Base-by-base conservation (phyloP, 2,888 invertebrate genomes). In the Pemphredon lugubris region DNA sequence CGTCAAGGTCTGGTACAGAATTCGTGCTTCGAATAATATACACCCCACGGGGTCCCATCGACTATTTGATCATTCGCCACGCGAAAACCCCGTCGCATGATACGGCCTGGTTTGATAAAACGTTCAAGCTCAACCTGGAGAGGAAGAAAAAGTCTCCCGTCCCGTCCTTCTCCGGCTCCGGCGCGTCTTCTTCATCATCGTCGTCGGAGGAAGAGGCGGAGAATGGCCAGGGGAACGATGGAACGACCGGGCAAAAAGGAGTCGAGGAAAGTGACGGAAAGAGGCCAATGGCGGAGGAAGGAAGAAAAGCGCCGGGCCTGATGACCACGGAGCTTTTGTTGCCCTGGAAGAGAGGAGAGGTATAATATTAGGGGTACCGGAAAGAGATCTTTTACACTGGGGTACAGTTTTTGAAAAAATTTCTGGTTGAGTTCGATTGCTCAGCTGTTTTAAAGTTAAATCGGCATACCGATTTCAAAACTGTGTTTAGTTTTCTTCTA, bases 1-100 rank as follows among this genome's bases (percentile, higher is more conserved):
- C 72, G 80, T 84, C 82, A 83, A 83, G 82, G 83, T 81, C 83
- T 81, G 82, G 68, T 84, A 82, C 83, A 84, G 78, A 84, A 82
- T 82, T 83, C 80, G 83, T 83, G 81, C 79, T 79, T 82, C 78
- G 83, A 81, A 83, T 82, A 75, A 76, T 76, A 70, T 75, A 3
- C 75, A 79, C 58, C 66, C 63, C 75, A 77, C 79, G 77, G 73
- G 11, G 66, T 61, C 63, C 72, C 61, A 59, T 72, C 73, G 66
- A 71, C 78, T 78, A 77, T 81, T 80, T 81, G 63, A 79, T 79
- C 73, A 75, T 81, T 81, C 72, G 60, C 75, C 68, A 65, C 65
- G 70, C 53, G 59, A 72, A 76, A 73, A 59, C 63, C 65, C 55
- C 45, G n/a, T n/a, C n/a, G n/a, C n/a, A n/a, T 54, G 23, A 57